These are phyloP conservation scores for Aptenodytes forsteri DNA, from an alignment of 2,113 vertebrate genomes.

Conservation along the genomic window DNA sequence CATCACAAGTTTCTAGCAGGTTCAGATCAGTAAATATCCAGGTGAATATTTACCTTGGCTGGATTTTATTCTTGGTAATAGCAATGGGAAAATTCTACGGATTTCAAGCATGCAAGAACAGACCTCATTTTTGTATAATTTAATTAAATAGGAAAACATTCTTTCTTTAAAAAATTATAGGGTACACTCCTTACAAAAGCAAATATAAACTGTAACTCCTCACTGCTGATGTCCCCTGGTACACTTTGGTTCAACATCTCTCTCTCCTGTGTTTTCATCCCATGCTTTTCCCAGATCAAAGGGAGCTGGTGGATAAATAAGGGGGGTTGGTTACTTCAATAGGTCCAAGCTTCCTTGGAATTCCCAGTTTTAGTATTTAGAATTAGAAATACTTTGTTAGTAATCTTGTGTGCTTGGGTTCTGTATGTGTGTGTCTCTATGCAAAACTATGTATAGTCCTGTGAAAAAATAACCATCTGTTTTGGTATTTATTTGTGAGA, in stretches of 20 bases:
- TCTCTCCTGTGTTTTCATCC: neutral
- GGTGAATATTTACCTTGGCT: neutral
- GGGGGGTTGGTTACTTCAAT: neutral
- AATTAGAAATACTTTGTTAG: neutral
- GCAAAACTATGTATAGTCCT: neutral
- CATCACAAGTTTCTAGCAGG: neutral
- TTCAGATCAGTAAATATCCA: neutral
- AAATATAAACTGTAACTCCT: neutral
- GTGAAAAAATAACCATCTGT: conserved; percentile 27
- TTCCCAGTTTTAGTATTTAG: neutral
- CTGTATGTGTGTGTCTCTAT: neutral
- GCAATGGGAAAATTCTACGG: neutral
- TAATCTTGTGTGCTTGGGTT: neutral
- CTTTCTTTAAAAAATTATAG: neutral
- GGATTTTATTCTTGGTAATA: neutral
- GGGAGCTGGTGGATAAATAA: neutral
- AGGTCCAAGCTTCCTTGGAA: neutral
- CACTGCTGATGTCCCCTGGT: accelerated
- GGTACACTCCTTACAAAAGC: neutral
- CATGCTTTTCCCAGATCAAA: neutral
- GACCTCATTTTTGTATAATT: neutral
- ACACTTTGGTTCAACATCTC: neutral
- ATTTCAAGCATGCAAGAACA: neutral
- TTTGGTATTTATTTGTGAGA: conserved; percentile 27
- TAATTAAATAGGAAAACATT: neutral